Percentiles rank a stretch among this genome's conserved stretches.
Conservation (phyloP, 2,797 vertebrate species). For the Acanthis flammea region DNA sequence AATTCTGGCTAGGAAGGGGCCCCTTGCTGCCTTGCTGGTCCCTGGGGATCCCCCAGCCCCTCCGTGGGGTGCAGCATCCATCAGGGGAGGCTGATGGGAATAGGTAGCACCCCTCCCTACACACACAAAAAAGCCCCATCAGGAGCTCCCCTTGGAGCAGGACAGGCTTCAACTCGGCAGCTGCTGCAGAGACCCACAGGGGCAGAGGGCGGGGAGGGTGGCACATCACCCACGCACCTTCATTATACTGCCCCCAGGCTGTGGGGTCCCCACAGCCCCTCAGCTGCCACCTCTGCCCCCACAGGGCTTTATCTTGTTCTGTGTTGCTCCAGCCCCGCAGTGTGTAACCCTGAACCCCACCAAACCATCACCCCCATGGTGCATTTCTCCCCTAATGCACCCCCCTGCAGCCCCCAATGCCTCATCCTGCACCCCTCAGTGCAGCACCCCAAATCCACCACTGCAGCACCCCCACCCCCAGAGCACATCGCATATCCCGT, state of each 20-base stretch:
- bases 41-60: not conserved
- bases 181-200: not conserved
- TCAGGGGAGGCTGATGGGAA: not conserved
- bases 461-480: not conserved
- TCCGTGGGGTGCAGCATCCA: not conserved
- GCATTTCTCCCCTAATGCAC: not conserved
- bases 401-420: not conserved
- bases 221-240: not conserved
- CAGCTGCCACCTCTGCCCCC: not conserved
- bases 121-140: too few species aligned
- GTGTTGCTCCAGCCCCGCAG: not conserved
- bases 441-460: not conserved
- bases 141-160: not conserved
- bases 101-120: accelerated
- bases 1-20: not conserved
- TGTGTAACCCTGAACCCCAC: too few species aligned
- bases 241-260: accelerated
- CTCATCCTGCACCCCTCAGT: not conserved
- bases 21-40: not conserved
- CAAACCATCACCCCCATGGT: not conserved
- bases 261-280: not conserved
- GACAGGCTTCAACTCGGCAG: not conserved
- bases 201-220: not conserved
- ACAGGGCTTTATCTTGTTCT: not conserved
- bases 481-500: not conserved